A percentile compares a stretch with the other conserved stretches of the same genome.
These are phyloP conservation scores for Machimus atricapillus DNA, from an alignment of 2,888 invertebrate species.

Conservation along the genomic window DNA sequence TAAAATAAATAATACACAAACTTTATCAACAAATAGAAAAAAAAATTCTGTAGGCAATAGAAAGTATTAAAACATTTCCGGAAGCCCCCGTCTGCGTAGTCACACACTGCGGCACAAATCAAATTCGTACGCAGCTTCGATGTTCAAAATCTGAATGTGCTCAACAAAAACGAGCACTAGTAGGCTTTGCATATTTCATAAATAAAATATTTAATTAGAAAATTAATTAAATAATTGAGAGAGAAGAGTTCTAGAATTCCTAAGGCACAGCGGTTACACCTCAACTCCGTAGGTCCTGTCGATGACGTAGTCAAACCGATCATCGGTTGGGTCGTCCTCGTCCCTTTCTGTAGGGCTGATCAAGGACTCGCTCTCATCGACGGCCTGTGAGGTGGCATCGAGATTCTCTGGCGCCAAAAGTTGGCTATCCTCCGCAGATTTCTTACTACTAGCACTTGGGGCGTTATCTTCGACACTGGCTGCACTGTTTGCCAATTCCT, in stretches of 20 bases:
- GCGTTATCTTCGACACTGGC: slow-evolving; percentile 10
- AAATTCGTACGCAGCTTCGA: slow-evolving; percentile 20
- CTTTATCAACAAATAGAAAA: neutral
- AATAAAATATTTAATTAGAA: slow-evolving; percentile 43
- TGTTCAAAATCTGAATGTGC: slow-evolving; percentile 18
- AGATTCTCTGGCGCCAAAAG: slow-evolving; percentile 21
- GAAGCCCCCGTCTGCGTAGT: neutral
- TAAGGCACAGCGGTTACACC: slow-evolving; percentile 64
- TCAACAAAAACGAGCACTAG: slow-evolving; percentile 45
- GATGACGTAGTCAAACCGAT: slow-evolving; percentile 80
- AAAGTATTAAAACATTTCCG: neutral
- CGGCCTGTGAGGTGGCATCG: neutral
- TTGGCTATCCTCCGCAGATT: neutral
- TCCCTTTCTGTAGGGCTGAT: slow-evolving; percentile 50
- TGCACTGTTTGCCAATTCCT: slow-evolving; percentile 49
- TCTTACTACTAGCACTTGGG: slow-evolving; percentile 48
- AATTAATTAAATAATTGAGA: slow-evolving; percentile 44
- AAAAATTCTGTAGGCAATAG: neutral
- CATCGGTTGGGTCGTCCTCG: slow-evolving; percentile 58
- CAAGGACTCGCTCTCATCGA: neutral
- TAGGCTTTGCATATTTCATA: slow-evolving; percentile 10
- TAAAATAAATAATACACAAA: slow-evolving; percentile 14
- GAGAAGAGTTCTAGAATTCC: slow-evolving; percentile 26
- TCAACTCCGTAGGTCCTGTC: slow-evolving; percentile 85
- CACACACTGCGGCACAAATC: neutral